phyloP scores from a whole-genome alignment of 2,797 vertebrate genomes.

The Podarcis siculus region DNA sequence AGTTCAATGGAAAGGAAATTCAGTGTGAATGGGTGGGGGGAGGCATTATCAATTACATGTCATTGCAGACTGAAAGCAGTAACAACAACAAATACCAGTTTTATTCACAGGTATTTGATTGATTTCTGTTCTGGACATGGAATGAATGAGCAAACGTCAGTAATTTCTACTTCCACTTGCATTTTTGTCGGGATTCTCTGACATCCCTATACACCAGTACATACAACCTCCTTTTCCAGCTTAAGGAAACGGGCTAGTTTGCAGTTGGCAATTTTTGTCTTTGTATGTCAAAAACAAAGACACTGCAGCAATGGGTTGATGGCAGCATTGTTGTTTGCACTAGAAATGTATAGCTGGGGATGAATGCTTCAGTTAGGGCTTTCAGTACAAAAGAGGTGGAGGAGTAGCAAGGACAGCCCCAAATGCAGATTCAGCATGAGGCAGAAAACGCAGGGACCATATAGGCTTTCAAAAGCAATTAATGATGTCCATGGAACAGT shows the following conservation, averaged over 20 bases:
- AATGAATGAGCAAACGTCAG: no score
- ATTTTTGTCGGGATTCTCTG: no score
- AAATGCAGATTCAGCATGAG: conserved; percentile 1
- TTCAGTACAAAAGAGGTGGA: neutral
- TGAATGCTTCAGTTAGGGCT: neutral
- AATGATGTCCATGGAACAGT: conserved; percentile 14
- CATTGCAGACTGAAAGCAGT: no score
- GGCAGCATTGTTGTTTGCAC: neutral
- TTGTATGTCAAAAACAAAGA: neutral
- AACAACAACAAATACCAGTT: no score
- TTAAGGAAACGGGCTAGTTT: neutral
- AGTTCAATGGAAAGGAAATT: no score
- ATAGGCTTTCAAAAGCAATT: neutral
- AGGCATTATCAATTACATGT: no score
- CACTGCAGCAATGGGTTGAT: neutral
- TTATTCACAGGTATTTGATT: no score
- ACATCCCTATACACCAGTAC: no score
- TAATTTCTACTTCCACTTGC: no score
- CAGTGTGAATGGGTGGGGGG: no score
- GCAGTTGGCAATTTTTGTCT: neutral
- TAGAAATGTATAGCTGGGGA: neutral
- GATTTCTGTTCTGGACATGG: no score
- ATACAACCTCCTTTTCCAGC: neutral
- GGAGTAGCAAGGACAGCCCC: neutral
- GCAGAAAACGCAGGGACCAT: neutral